Evolutionary conservation across 2,888 invertebrate species (phyloP).

Genomic region (Eupithecia subfuscata): DNA sequence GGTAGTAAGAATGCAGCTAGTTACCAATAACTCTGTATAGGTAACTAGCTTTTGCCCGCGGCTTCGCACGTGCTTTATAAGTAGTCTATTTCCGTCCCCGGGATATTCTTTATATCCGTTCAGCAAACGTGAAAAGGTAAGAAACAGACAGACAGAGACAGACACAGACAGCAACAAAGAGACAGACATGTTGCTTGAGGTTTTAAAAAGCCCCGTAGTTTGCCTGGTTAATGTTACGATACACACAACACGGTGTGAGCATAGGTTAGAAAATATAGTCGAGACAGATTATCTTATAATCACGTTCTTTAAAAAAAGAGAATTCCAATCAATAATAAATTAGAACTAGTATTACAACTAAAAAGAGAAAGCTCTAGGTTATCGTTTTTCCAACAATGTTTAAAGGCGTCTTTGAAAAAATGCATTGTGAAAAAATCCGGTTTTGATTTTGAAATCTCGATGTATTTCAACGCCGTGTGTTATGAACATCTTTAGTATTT

Average conservation of each 20-base stretch:
- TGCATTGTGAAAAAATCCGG: not conserved
- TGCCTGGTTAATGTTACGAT: slow-evolving; percentile 19
- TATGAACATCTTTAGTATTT: not conserved
- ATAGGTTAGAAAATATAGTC: not conserved
- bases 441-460: not conserved
- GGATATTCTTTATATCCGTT: no score
- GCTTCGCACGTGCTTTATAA: no score
- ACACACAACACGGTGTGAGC: slow-evolving; percentile 14
- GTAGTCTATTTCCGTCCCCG: no score
- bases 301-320: not conserved
- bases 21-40: no score
- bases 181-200: slow-evolving; percentile 12
- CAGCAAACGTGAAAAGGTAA: no score
- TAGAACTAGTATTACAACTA: no score
- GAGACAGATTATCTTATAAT: not conserved
- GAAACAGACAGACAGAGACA: no score
- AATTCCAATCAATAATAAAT: no score
- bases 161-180: no score
- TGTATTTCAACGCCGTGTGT: not conserved
- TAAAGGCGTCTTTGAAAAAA: not conserved
- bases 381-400: not conserved
- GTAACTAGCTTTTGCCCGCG: no score
- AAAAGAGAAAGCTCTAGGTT: no score
- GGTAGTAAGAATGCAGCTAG: no score
- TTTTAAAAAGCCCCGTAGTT: slow-evolving; percentile 21